Conservation (phyloP, 2,888 invertebrate species). For the Caenorhabditis virilis region DNA sequence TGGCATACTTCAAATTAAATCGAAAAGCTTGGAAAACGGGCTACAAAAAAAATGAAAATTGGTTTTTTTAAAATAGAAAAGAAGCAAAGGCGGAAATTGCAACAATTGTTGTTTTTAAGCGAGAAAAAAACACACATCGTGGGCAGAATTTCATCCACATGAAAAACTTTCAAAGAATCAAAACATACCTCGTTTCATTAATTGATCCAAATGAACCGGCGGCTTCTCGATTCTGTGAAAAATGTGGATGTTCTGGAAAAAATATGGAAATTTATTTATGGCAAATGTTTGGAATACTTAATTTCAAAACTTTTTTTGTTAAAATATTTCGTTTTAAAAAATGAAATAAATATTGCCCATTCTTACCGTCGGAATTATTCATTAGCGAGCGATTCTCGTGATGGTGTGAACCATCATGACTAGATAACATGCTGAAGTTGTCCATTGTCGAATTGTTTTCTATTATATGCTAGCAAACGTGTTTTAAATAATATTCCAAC, state of each 20-base stretch:
- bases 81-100: no score
- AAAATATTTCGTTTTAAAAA: neutral
- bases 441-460: no score
- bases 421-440: constrained; percentile 28
- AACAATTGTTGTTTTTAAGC: no score
- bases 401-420: constrained; percentile 15
- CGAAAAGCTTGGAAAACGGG: no score
- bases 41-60: no score
- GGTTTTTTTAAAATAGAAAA: no score
- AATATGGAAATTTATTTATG: neutral
- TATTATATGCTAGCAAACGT: no score
- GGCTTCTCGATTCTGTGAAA: neutral
- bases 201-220: neutral
- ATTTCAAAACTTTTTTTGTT: neutral
- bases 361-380: neutral
- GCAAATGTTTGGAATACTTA: neutral
- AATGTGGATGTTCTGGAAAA: constrained; percentile 6
- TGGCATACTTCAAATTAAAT: no score
- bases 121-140: no score
- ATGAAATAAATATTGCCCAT: neutral
- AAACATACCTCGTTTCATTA: neutral
- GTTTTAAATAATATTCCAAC: no score
- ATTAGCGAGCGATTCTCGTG: constrained; percentile 2
- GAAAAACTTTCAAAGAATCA: neutral
- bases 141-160: neutral